phyloP scores from a whole-genome alignment of 2,797 vertebrate genomes.

The Dryobates pubescens region DNA sequence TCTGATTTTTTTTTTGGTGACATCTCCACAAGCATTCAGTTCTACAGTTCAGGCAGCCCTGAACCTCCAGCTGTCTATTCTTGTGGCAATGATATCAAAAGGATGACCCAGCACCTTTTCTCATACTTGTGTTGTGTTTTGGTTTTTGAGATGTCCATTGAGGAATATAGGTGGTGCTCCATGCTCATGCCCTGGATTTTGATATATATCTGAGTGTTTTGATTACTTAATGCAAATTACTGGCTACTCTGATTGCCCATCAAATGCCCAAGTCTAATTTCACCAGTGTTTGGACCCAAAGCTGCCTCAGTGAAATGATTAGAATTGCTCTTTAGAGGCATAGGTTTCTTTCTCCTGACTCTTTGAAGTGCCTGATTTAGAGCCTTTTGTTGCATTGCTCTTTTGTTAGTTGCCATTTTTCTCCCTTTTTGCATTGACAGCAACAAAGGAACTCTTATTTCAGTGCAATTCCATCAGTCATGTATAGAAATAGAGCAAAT shows the following conservation, averaged over 20 bases:
- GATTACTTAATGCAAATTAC: neutral
- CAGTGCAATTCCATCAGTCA: neutral
- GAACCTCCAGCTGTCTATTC: neutral
- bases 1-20: neutral
- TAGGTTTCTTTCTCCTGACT: neutral
- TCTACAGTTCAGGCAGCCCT: neutral
- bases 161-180: neutral
- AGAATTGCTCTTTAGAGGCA: neutral
- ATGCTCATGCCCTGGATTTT: neutral
- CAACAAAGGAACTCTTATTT: conserved; percentile 34
- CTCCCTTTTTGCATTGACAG: neutral
- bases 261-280: neutral
- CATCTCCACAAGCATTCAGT: neutral
- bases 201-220: neutral
- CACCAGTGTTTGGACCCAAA: neutral
- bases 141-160: neutral
- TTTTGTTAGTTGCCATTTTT: neutral
- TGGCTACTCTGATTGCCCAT: neutral
- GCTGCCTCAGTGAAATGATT: neutral
- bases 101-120: neutral
- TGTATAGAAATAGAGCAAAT: conserved; percentile 21
- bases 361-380: conserved; percentile 23
- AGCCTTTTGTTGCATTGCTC: neutral
- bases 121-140: neutral
- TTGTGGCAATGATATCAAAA: neutral